phyloP scores from a whole-genome alignment of 2,888 invertebrate genomes.

The Sarcophaga carnaria region DNA sequence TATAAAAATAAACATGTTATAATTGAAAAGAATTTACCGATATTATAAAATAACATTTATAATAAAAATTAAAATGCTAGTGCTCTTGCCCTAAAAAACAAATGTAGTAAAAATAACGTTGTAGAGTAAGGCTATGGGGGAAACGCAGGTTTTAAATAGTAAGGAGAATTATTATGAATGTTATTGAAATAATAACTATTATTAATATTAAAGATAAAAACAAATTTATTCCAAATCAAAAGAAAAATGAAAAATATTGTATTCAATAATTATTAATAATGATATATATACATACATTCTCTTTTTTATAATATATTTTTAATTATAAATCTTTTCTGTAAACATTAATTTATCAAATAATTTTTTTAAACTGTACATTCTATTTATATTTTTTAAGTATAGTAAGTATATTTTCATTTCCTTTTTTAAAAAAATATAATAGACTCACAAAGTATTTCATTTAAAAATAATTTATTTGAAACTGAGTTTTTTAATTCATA shows the following conservation, averaged over 20 bases:
- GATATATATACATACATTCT: constrained; percentile 44
- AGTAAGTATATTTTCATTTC: no score
- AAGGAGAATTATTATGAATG: no score
- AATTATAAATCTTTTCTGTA: constrained; percentile 27
- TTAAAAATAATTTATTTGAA: no score
- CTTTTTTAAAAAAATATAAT: no score
- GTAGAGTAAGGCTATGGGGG: neutral
- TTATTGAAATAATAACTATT: no score
- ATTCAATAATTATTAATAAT: neutral
- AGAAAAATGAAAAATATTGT: no score
- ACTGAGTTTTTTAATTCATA: no score
- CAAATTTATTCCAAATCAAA: no score
- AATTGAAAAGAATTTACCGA: neutral
- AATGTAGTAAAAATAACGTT: neutral
- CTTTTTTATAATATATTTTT: constrained; percentile 44
- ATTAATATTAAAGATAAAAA: no score
- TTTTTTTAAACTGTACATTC: neutral
- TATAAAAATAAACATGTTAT: neutral
- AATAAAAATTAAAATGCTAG: neutral
- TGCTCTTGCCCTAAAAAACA: neutral
- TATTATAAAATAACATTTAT: neutral
- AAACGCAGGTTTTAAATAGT: no score
- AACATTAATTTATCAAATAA: neutral
- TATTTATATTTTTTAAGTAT: neutral
- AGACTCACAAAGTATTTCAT: no score